A percentile compares a stretch with the other conserved stretches of the same genome.
Conservation (phyloP, 1,140 invertebrate genomes). For the Drosophila lacertosa region DNA sequence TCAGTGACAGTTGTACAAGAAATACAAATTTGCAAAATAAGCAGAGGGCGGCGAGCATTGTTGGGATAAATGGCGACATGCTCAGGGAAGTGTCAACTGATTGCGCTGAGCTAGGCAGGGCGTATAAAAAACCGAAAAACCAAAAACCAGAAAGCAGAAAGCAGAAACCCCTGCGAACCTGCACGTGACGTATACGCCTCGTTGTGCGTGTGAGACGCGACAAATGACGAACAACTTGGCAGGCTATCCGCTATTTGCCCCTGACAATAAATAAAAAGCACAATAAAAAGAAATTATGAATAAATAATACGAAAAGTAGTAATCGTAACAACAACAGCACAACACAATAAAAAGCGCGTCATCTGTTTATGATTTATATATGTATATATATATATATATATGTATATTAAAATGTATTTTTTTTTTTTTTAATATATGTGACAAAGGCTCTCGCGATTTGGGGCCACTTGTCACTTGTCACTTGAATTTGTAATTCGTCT, state of each 20-base stretch:
- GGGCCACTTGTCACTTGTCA: neutral
- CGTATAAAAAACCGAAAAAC: conserved; percentile 60
- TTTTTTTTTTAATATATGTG: conserved; percentile 70
- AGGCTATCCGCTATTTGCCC: conserved; percentile 22
- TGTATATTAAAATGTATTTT: no score
- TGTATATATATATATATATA: no score
- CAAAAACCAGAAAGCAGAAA: conserved; percentile 25
- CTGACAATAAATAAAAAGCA: conserved; percentile 77
- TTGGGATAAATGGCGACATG: conserved; percentile 79
- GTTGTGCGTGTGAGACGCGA: conserved; percentile 70
- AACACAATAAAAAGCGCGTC: conserved; percentile 51
- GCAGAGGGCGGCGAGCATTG: conserved; percentile 63
- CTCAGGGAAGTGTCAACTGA: conserved; percentile 81
- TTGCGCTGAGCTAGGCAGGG: conserved; percentile 80
- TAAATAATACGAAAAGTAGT: conserved; percentile 78
- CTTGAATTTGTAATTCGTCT: conserved; percentile 36
- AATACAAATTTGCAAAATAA: conserved; percentile 82
- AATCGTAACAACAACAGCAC: conserved; percentile 38
- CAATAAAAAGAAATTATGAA: conserved; percentile 82
- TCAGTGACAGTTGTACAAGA: conserved; percentile 79
- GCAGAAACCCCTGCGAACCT: conserved; percentile 55
- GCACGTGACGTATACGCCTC: conserved; percentile 79
- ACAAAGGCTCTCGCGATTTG: conserved; percentile 1
- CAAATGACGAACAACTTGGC: conserved; percentile 41
- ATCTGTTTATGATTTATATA: conserved; percentile 80